Base-by-base conservation (phyloP, 2,113 vertebrate genomes). In the Zosterops japonicus region DNA sequence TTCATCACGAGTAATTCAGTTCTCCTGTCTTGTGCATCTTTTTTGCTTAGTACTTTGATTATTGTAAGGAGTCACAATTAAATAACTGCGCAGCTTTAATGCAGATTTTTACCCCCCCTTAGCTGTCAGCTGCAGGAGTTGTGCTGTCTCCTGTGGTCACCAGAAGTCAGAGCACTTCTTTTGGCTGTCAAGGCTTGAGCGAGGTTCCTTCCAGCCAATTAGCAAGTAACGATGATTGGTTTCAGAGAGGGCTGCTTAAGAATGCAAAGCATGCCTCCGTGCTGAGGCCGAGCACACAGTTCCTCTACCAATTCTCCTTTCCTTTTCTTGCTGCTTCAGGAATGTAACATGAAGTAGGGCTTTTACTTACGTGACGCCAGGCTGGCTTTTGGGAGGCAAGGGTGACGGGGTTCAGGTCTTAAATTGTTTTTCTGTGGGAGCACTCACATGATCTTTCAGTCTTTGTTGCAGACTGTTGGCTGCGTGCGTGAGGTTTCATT, bases 191-290 rank as follows among this genome's bases (percentile, higher is more conserved):
- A n/a, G 95, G 56, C 84, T 84, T 44, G 72, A 97, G 75, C 10
- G 49, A 71, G 89, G 84, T 60, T 91, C 79, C 83, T 96, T 95
- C 55, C 85, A 97, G 65, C 76, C 95, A 97, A 27, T 96, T 95
- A 94, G 84, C 61, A 81, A 88, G n/a, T 92, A 64, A 96, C 31
- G 75, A 78, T 91, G 89, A 90, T 94, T 95, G 89, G 95, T 72
- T 93, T 94, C 84, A 63, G 89, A 89, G 80, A 60, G 71, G 81
- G 59, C 89, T 90, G 78, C 69, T 95, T 96, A 95, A 96, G 86
- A 95, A 95, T 90, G 92, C 94, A 93, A 87, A 82, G 87, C 89
- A 92, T 90, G 90, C 44, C 59, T 87, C 44, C 0, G 8, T 24
- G 29, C 33, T 63, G 83, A 75, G 87, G 93, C 61, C 2, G 33